phyloP scores from a whole-genome alignment of 2,113 vertebrate species.

The Lipotes vexillifer region DNA sequence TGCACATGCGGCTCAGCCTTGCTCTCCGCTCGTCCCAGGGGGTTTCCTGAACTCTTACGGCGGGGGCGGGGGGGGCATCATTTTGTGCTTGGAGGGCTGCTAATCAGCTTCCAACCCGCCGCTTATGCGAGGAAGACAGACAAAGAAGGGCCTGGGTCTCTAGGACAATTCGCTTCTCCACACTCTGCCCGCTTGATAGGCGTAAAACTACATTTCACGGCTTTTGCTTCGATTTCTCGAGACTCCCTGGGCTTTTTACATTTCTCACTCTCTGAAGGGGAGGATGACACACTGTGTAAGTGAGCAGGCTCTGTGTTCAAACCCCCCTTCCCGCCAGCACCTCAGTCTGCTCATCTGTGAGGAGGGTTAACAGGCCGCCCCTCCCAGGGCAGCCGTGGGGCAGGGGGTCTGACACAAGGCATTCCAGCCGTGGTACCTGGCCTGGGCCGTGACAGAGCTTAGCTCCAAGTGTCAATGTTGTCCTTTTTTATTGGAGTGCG shows the following conservation, averaged over 20 bases:
- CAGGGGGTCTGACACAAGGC: not conserved
- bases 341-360: not conserved
- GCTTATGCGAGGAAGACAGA: too few species aligned
- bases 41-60: fast-evolving
- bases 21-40: not conserved
- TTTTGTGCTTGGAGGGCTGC: not conserved
- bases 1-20: fast-evolving
- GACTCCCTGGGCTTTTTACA: fast-evolving
- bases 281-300: fast-evolving
- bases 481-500: not conserved
- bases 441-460: fast-evolving
- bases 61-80: not conserved
- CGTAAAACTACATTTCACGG: fast-evolving
- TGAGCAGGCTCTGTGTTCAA: not conserved
- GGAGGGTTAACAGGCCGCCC: fast-evolving
- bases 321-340: not conserved
- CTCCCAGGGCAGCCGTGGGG: not conserved
- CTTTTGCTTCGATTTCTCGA: not conserved
- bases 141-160: not conserved
- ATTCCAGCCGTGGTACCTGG: fast-evolving
- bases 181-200: fast-evolving
- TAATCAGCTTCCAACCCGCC: fast-evolving
- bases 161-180: fast-evolving
- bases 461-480: fast-evolving
- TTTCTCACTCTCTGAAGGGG: not conserved